Base-by-base conservation (phyloP, 2,113 vertebrate genomes). In the Antennarius striatus region DNA sequence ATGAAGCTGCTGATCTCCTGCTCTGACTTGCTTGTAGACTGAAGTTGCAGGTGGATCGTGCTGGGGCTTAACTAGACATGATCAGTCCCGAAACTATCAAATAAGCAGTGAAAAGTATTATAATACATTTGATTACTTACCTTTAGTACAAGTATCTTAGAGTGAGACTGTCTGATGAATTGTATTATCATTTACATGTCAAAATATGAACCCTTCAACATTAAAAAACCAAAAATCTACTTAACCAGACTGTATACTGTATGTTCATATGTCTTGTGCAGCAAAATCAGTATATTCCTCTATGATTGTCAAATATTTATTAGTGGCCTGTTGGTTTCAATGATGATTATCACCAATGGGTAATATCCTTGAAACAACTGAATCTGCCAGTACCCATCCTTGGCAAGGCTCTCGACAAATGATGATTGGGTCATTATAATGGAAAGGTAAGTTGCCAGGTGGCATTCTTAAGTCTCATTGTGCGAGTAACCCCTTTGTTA, bases 1-100 rank as follows among this genome's bases (percentile, higher is more conserved):
- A 68, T 86, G 83, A 86, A 86, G 83, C 76, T 88, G 86, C 81
- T 83, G 73, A 74, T 88, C 82, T 85, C 63, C 68, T 55, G 72
- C 70, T 60, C 55, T 69, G 69, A 78, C 67, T 86, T 75, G 71
- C 80, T 77, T 83, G 83, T 82, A 73, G 67, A 73, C 62, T 70
- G 61, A 32, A 51, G 65, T 59, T 42, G 50, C 60, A 80, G 82
- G 84, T 82, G 77, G 70, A 48, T 56, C 51, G 51, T 57, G 48
- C 10, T 49, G 67, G 60, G 79, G 79, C 68, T 77, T 71, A 80
- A 79, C 75, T 61, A 63, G 61, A 80, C 76, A 30, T 75, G 77
- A 88, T 86, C 46, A 17, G 54, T 51, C 32, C 56, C 73, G 63
- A 82, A 73, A 47, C 53, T 40, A 56, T 28, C 29, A 80, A 76